These are phyloP conservation scores for Andrena hattorfiana DNA, from an alignment of 2,888 invertebrate genomes.

Conservation along the genomic window DNA sequence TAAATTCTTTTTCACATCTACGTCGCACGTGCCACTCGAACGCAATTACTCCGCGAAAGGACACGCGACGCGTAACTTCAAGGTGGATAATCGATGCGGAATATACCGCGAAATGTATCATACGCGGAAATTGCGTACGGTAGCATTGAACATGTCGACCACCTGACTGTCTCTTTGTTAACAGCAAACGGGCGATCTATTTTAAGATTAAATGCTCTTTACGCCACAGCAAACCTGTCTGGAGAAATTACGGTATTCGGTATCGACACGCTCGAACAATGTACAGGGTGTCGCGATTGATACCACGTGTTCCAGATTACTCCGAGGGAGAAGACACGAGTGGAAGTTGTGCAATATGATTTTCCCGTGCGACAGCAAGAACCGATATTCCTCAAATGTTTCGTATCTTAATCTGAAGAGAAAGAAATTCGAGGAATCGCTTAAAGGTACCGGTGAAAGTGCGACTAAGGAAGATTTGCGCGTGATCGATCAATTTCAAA, in stretches of 20 bases:
- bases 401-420: neutral
- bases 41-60: slow-evolving; percentile 23
- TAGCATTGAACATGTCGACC: neutral
- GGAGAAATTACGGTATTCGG: slow-evolving; percentile 11
- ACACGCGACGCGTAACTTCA: neutral
- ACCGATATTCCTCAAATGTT: neutral
- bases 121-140: slow-evolving; percentile 12
- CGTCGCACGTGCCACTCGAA: neutral
- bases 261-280: neutral
- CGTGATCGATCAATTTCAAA: slow-evolving; percentile 56
- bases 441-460: neutral
- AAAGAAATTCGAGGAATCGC: neutral
- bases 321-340: too few species aligned
- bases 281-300: neutral
- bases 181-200: slow-evolving; percentile 5
- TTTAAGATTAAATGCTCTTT: slow-evolving; percentile 11
- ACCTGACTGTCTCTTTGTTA: slow-evolving; percentile 4
- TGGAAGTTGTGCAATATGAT: too few species aligned
- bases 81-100: neutral
- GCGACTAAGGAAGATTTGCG: neutral
- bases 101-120: neutral
- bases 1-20: neutral
- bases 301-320: neutral
- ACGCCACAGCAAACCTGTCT: neutral
- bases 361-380: too few species aligned